Evolutionary conservation across 2,888 invertebrate species (phyloP).

Genomic region (Plebejus anna): DNA sequence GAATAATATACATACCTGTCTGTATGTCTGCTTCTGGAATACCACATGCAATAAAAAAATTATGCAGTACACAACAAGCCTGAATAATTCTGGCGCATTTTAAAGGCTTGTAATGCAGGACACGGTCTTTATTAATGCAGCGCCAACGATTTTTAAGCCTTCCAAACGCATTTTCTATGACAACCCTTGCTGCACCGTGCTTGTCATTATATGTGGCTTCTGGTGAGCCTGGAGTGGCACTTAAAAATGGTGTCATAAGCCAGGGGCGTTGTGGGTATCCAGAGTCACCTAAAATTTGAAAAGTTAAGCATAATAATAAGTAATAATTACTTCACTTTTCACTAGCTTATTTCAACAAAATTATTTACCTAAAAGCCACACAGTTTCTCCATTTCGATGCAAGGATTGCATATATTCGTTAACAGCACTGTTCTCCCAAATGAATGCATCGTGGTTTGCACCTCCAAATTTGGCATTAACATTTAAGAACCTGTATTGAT

Average conservation of each 20-base stretch:
- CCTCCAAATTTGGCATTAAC: conserved; percentile 37
- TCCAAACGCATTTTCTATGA: conserved; percentile 20
- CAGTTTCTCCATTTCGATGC: conserved; percentile 28
- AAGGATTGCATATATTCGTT: conserved; percentile 31
- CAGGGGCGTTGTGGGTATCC: neutral
- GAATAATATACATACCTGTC: no score
- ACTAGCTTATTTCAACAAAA: no score
- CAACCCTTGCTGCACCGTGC: neutral
- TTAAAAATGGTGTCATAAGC: neutral
- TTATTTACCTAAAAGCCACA: conserved; percentile 13
- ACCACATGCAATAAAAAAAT: no score
- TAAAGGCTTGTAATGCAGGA: neutral
- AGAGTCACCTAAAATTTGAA: neutral
- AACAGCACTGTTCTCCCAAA: conserved; percentile 35
- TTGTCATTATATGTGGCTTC: neutral
- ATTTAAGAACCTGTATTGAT: conserved; percentile 29
- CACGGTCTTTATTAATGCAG: conserved; percentile 9
- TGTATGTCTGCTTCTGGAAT: no score
- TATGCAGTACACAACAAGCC: neutral
- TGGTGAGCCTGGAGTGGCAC: neutral
- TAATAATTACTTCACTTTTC: neutral
- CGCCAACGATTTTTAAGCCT: conserved; percentile 24
- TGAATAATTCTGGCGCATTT: neutral
- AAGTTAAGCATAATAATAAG: conserved; percentile 11
- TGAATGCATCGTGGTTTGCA: conserved; percentile 36